Base-by-base conservation (phyloP, 2,113 vertebrate species). In the Anhinga anhinga region DNA sequence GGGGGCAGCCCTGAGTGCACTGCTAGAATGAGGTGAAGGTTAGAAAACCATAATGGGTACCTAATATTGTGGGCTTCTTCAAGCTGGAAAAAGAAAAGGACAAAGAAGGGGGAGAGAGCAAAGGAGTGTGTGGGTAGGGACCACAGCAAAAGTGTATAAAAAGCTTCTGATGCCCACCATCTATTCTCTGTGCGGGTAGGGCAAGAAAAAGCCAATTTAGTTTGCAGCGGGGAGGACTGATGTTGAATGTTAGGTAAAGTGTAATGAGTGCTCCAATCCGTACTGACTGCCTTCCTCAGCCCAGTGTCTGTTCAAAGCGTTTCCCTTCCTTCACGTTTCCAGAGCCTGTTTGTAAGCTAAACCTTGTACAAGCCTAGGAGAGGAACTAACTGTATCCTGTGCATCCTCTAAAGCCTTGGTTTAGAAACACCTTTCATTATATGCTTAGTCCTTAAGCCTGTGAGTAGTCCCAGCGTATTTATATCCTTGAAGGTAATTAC, bases 251-350 rank as follows among this genome's bases (percentile, higher is more conserved):
- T 30, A 27, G n/a, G 32, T 36, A 7, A 47, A 42, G 47, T 25
- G 38, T 32, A 40, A 17, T 0, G 34, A 38, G 62, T 6, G 19
- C 19, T 40, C 32, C 8, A 1, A 1, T 47, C 22, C 30, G n/a
- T 29, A 26, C 38, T 26, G 47, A 34, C 49, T 59, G 47, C 42
- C 32, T 45, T 42, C 55, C 32, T 69, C 58, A 59, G 50, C 29
- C 13, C 38, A 6, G 38, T 0, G 0, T 53, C 44, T n/a, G 8
- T n/a, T 19, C n/a, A 40, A 62, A 47, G 10, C 52, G 18, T 44
- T 7, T 2, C 17, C 44, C 47, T 49, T 47, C 42, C 23, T 55
- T 29, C 13, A 3, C 1, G 1, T 42, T 55, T 34, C 53, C 1
- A 3, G 8, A 52, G 59, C 40, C 36, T 38, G 12, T 40, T 71